Percentiles rank a stretch among this genome's conserved stretches.
These are phyloP conservation scores for Heloderma charlesbogerti DNA, from an alignment of 2,113 vertebrate genomes.

Conservation along the genomic window DNA sequence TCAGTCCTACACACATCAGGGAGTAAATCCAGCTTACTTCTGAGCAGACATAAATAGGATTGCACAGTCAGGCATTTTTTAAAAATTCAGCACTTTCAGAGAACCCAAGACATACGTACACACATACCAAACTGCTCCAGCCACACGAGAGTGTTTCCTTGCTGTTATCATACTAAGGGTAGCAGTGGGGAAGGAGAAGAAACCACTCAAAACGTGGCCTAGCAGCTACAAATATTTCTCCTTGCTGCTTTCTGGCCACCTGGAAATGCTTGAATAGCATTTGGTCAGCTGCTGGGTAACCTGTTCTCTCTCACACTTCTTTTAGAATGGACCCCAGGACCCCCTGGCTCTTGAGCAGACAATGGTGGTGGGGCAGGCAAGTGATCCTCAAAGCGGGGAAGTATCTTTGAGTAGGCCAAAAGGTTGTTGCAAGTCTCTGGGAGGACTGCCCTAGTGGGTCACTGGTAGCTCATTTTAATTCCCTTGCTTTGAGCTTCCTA, in stretches of 20 bases:
- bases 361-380: no score
- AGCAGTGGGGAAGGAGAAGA: neutral
- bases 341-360: neutral
- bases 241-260: neutral
- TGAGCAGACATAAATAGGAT: neutral
- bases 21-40: neutral
- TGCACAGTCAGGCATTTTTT: neutral
- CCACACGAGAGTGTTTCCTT: neutral
- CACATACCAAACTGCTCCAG: neutral
- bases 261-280: neutral
- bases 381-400: neutral
- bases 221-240: neutral
- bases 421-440: neutral
- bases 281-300: no score
- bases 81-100: neutral
- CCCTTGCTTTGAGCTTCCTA: neutral
- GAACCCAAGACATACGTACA: neutral
- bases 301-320: neutral
- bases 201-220: neutral
- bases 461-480: neutral
- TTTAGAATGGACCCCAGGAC: neutral
- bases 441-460: no score
- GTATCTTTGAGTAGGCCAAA: neutral
- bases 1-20: neutral
- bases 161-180: neutral